These are phyloP conservation scores for Blastobasis adustella DNA, from an alignment of 2,888 invertebrate genomes.

Conservation along the genomic window DNA sequence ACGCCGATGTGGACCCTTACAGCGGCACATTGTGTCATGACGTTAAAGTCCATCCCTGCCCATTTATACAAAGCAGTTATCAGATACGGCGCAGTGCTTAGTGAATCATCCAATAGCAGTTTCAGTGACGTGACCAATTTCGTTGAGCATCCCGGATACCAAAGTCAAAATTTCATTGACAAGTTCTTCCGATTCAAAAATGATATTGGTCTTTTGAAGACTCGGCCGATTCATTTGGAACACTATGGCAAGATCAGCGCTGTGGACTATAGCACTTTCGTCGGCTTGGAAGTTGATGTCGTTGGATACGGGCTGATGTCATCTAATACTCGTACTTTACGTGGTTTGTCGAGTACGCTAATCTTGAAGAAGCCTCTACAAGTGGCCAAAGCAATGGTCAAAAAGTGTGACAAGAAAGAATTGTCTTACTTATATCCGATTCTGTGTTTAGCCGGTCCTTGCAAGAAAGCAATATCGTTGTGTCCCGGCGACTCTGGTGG, in stretches of 20 bases:
- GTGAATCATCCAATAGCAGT: background rate
- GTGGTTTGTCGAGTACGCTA: background rate
- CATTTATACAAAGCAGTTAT: conserved; percentile 1
- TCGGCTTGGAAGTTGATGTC: conserved; percentile 1
- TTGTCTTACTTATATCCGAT: background rate
- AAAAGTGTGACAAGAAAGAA: background rate
- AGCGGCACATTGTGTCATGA: conserved; percentile 4
- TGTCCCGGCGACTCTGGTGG: conserved; percentile 7
- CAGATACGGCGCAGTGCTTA: conserved; percentile 1
- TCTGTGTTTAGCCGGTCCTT: conserved; percentile 4
- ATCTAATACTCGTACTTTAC: background rate
- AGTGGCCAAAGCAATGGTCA: background rate
- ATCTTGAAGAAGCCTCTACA: conserved; percentile 4
- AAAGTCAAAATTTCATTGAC: background rate
- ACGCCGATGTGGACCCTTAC: conserved; percentile 5
- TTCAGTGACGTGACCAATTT: conserved; percentile 2
- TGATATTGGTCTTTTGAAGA: conserved; percentile 5
- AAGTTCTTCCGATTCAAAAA: background rate
- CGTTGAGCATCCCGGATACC: conserved; percentile 1
- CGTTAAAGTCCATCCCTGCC: background rate
- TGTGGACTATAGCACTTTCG: background rate
- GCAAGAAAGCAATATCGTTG: background rate
- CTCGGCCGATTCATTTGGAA: conserved; percentile 2
- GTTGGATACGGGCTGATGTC: background rate
- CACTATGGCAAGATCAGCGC: background rate